Base-by-base conservation (phyloP, 2,797 vertebrate genomes). In the Semotilus atromaculatus region DNA sequence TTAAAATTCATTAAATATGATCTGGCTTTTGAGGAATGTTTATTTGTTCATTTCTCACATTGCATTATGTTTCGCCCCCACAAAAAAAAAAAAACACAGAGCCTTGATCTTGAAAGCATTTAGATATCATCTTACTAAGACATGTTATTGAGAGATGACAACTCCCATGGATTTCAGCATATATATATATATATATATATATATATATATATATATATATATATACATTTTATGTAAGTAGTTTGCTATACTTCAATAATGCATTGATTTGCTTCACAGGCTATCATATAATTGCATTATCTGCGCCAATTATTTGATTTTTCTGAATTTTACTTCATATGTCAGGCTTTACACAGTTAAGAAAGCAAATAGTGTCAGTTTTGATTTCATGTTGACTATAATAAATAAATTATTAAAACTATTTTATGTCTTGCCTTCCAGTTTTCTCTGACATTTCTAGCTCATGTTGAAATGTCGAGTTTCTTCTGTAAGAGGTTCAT, bases 291-390 rank as follows among this genome's bases (percentile, higher is more conserved):
- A 48, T 72, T 48, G 29, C n/a, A 72, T n/a, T 7, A 45, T 3
- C 18, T 72, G 4, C 7, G 2, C 7, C 40, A 40, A 23, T 11
- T 38, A 4, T 68, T 23, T 6, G 66, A 31, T 31, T 31, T 1
- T 31, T 31, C 36, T 5, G 36, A 36, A 36, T 7, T 38, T 38
- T 38, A 38, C 36, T 7, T 7, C 0, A 19, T 34, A 23, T 36
- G 73, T 23, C 14, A 40, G 53, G 7, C 8, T 62, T 64, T 45
- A 21, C 1, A 64, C 9, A 1, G 58, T 66, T 66, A 31, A 16
- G 77, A 62, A 80, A 80, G n/a, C 38, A 45, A 72, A 82, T n/a
- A 40, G 13, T 26, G 53, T 62, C 68, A 48, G 26, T 36, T 48
- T 23, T 58, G 3, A 23, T 31, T 71, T 19, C 5, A 58, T 13